These are phyloP conservation scores for Eudyptes chrysolophus DNA, from an alignment of 2,113 vertebrate genomes.

Conservation along the genomic window DNA sequence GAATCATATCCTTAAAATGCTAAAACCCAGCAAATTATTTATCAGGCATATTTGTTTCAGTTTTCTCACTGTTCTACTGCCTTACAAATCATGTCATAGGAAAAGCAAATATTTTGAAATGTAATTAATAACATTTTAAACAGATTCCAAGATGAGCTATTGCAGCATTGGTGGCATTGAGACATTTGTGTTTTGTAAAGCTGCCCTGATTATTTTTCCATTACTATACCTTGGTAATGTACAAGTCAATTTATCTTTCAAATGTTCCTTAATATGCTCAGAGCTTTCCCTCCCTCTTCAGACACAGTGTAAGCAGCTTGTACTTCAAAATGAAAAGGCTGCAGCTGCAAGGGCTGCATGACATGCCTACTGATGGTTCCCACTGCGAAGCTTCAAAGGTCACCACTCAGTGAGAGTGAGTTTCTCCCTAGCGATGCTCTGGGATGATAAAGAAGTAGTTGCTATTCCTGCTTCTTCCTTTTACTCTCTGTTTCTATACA, in stretches of 20 bases:
- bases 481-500: neutral
- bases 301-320: neutral
- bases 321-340: neutral
- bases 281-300: neutral
- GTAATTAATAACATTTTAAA: neutral
- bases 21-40: neutral
- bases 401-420: neutral
- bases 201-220: neutral
- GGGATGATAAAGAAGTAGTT: neutral
- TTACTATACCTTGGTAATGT: neutral
- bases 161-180: neutral
- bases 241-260: neutral
- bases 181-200: neutral
- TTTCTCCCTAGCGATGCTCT: neutral
- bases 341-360: rapidly evolving
- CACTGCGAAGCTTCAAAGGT: neutral
- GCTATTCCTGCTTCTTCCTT: neutral
- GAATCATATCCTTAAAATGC: neutral
- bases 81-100: neutral
- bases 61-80: neutral
- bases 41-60: neutral
- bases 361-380: neutral
- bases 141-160: neutral
- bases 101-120: neutral
- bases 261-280: neutral